Evolutionary conservation across 2,888 invertebrate genomes (phyloP).

Genomic region (Macaria liturata): DNA sequence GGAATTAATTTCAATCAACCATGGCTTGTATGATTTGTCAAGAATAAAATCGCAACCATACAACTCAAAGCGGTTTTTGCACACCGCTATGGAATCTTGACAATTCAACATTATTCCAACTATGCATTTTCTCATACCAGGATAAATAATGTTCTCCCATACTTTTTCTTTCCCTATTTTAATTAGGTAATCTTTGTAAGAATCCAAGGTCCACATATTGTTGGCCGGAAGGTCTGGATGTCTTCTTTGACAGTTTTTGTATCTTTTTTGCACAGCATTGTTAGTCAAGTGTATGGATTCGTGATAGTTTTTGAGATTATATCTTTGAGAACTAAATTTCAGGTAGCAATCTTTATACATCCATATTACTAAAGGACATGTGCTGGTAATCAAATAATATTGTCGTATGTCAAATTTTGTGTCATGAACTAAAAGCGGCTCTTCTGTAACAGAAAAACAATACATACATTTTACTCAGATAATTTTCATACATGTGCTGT

Average conservation of each 20-base stretch:
- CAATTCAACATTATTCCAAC: constrained; percentile 91
- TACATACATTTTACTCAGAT: too few species aligned
- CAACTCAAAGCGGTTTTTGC: constrained; percentile 92
- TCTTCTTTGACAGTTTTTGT: constrained; percentile 77
- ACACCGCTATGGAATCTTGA: constrained; percentile 87
- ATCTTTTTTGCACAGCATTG: constrained; percentile 92
- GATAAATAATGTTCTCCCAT: constrained; percentile 91
- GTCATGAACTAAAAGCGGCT: constrained; percentile 90
- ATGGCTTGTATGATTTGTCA: constrained; percentile 92
- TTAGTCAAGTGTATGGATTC: constrained; percentile 95
- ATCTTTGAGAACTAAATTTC: constrained; percentile 93
- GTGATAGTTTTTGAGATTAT: constrained; percentile 89
- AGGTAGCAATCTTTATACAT: constrained; percentile 93
- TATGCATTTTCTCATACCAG: constrained; percentile 92
- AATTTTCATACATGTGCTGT: too few species aligned
- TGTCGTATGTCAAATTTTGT: constrained; percentile 96
- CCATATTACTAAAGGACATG: constrained; percentile 92
- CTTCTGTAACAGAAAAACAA: constrained; percentile 77
- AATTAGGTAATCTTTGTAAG: constrained; percentile 86
- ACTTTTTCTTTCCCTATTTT: constrained; percentile 82
- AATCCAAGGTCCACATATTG: constrained; percentile 93
- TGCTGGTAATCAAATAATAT: constrained; percentile 93
- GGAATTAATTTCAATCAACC: constrained; percentile 96
- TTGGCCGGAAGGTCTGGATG: constrained; percentile 86
- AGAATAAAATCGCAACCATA: constrained; percentile 97